Base-by-base conservation (phyloP, 1,140 invertebrate species). In the Megalonaias nervosa region DNA sequence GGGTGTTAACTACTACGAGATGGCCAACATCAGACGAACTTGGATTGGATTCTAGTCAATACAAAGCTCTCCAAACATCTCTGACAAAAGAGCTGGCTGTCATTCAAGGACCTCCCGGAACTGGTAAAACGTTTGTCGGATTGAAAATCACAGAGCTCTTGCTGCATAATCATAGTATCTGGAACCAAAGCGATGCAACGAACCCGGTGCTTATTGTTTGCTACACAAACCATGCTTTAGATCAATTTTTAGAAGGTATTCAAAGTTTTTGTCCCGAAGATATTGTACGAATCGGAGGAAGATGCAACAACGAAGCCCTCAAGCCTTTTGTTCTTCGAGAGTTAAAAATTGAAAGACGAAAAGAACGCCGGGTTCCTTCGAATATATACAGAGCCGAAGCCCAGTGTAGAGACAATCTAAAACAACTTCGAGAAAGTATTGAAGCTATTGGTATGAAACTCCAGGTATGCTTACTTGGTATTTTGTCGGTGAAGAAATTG, bases 191-290 rank as follows among this genome's bases (percentile, higher is more conserved):
- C 13, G 61, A 31, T 31, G 62, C 74, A 6, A 38, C 75, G 11
- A 75, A 75, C 13, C 94, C 95, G 6, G 94, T 97, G 73, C 88
- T 97, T 2, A 91, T 97, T 16, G 93, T 97, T 26, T 96, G 95
- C 85, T 96, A 94, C 81, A 97, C 95, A 0, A 97, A 97, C 87
- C 95, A 97, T 89, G 96, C 96, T 1, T 87, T 97, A 4, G 96
- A 97, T 91, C 95, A 97, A 86, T 97, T 97, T 91, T 88, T 97
- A n/a, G 93, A 96, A 88, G 94, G 94, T 26, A 86, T 91, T 16
- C 48, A 79, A 1, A 19, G 66, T 19, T 85, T 84, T 60, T 81
- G 77, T 62, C 71, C 71, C 1, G 88, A 87, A 13, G 83, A 79
- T 58, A 91, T 97, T 71, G 91, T 95, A 17, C 92, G 96, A 48